Conservation (phyloP, 2,888 invertebrate genomes). For the Epistrophe grossulariae region DNA sequence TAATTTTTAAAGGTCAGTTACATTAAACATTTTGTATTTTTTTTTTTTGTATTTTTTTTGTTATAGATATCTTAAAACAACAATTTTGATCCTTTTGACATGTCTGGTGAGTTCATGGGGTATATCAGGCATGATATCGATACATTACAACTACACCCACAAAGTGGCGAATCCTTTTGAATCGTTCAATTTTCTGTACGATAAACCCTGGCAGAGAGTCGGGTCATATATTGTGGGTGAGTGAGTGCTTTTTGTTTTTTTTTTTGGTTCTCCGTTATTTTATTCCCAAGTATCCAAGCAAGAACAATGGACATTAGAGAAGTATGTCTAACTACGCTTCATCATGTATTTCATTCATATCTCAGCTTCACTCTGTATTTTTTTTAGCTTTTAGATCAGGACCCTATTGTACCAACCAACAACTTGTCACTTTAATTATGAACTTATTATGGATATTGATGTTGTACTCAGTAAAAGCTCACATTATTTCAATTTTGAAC, state of each 20-base stretch:
- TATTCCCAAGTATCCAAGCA: not conserved
- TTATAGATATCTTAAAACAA: conserved; percentile 87
- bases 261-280: not conserved
- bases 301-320: too few relatives aligned
- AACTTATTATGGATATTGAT: too few relatives aligned
- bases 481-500: too few relatives aligned
- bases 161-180: conserved; percentile 92
- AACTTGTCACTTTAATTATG: too few relatives aligned
- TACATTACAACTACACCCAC: conserved; percentile 89
- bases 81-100: conserved; percentile 85
- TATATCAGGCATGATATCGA: conserved; percentile 90
- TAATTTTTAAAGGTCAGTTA: not conserved
- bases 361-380: too few relatives aligned
- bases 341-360: too few relatives aligned
- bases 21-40: conserved; percentile 5
- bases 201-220: conserved; percentile 93
- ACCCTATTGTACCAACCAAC: too few relatives aligned
- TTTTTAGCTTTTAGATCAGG: too few relatives aligned
- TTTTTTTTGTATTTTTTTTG: conserved; percentile 21
- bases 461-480: too few relatives aligned
- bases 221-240: conserved; percentile 92
- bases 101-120: conserved; percentile 90
- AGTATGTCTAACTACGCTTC: too few relatives aligned
- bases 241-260: conserved; percentile 69
- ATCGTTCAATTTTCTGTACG: conserved; percentile 92